Evolutionary conservation across 2,113 vertebrate genomes (phyloP).

Genomic region (Onychorhynchus coronatus): DNA sequence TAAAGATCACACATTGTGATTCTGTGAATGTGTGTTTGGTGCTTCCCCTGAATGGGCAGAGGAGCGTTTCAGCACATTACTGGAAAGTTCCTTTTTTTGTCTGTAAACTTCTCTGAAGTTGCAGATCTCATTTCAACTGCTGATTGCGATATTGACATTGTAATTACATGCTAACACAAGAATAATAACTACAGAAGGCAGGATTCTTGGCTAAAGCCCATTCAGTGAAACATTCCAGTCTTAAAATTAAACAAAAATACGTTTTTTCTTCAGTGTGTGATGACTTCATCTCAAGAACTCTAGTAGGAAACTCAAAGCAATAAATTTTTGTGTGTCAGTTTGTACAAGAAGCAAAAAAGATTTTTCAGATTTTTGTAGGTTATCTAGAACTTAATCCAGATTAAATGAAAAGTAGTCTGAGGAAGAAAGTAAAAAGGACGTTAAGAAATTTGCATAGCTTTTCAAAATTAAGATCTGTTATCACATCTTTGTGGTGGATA

Average conservation of each 20-base stretch:
- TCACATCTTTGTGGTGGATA: neutral
- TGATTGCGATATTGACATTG: neutral
- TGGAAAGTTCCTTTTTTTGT: constrained; percentile 20
- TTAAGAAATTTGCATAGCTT: neutral
- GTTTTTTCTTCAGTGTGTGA: neutral
- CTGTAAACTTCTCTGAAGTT: constrained; percentile 12
- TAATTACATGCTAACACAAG: constrained; percentile 13
- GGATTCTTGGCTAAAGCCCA: neutral
- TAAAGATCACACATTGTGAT: constrained; percentile 45
- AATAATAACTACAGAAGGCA: neutral
- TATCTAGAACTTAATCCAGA: neutral
- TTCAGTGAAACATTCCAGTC: neutral
- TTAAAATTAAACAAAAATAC: neutral
- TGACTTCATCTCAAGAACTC: neutral
- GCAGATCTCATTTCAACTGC: constrained; percentile 17
- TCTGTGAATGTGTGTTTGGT: neutral
- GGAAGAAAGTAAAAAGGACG: neutral
- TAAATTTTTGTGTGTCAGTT: neutral
- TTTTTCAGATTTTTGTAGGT: neutral
- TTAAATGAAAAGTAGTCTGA: neutral
- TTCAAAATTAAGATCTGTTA: neutral
- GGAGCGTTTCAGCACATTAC: neutral
- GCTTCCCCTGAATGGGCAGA: neutral
- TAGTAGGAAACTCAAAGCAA: neutral
- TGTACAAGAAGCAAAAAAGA: neutral